Base-by-base conservation (phyloP, 2,888 invertebrate species). In the Lycophotia porphyrea region DNA sequence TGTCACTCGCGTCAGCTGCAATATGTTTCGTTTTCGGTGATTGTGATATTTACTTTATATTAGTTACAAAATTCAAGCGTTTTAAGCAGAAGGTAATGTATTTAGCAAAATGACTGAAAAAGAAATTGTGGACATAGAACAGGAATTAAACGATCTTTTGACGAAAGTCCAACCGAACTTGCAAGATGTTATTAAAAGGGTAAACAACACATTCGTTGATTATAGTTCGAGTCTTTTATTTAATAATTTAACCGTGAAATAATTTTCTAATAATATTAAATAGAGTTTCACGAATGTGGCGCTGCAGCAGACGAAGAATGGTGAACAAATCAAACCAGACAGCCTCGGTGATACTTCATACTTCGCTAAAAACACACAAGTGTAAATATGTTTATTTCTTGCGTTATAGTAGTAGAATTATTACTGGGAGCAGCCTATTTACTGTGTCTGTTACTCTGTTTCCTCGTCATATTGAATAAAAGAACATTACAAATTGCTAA, bases 231-330 rank as follows among this genome's bases (percentile, higher is more conserved):
- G 21, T 55, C 2, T 24, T 39, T 55, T 55, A n/a, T 74, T 47
- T 27, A 21, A 3, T 39, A n/a, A 15, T 13, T 63, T 72, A 24
- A 64, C 52, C 47, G 11, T 61, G 31, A 31, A 39, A 36, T 73
- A 1, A 74, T 74, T 69, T 39, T 8, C 36, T 65, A 2, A 39
- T 31, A 63, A 71, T 52, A 4, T 61, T 60, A 93, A 94, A 8
- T 90, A 97, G 97, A 97, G 97, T 85, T 97, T 97, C 83, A 97
- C 97, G 69, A 97, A 97, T 90, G 97, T 97, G 84, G 97, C 95
- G 27, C 91, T 97, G 60, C 96, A 97, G 84, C 96, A 95, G 84
- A 95, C 95, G 61, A 96, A 94, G 84, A 96, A 95, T 92, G 95
- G 95, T 63, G 96, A 95, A 85, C 94, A 97, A 84, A 86, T 92